Percentiles rank a stretch among this genome's conserved stretches.
Evolutionary conservation across 2,113 vertebrate species (phyloP).

Genomic region (Dicerorhinus sumatrensis): DNA sequence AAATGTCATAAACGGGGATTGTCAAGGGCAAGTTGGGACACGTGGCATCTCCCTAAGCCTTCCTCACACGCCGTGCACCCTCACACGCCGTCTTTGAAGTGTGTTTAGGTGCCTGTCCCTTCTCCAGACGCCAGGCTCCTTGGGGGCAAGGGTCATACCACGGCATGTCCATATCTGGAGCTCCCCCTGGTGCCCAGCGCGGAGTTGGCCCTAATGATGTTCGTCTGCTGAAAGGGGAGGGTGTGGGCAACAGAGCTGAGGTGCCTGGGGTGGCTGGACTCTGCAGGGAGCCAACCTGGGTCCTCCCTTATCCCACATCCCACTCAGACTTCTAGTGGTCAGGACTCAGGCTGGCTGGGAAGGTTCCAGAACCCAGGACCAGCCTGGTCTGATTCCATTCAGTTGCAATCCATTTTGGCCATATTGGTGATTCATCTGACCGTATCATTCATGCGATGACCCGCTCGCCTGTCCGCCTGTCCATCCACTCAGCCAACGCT

Average conservation of each 20-base stretch:
- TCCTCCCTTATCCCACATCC: fast-evolving
- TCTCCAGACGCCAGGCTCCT: not conserved
- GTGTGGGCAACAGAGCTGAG: fast-evolving
- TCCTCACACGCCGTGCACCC: too few species aligned
- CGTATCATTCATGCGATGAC: fast-evolving
- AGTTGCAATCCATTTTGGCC: fast-evolving
- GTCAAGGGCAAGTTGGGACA: not conserved
- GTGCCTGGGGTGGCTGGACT: not conserved
- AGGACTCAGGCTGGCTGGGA: not conserved
- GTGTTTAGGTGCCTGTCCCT: fast-evolving
- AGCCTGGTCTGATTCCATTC: not conserved
- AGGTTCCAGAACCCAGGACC: not conserved
- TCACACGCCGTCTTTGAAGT: fast-evolving
- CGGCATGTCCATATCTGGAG: fast-evolving
- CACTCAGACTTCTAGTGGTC: not conserved
- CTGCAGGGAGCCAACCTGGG: not conserved
- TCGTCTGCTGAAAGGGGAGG: too few species aligned
- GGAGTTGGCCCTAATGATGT: fast-evolving
- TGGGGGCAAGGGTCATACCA: not conserved
- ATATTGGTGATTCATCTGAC: too few species aligned
- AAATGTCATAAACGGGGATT: fast-evolving
- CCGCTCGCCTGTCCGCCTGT: fast-evolving
- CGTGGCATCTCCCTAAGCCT: fast-evolving
- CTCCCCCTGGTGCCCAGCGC: fast-evolving
- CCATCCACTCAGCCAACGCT: fast-evolving